Evolutionary conservation across 2,113 vertebrate genomes (phyloP), one percentile per base, ranked within the genome.

Genomic region (Syngnathus scovelli): DNA sequence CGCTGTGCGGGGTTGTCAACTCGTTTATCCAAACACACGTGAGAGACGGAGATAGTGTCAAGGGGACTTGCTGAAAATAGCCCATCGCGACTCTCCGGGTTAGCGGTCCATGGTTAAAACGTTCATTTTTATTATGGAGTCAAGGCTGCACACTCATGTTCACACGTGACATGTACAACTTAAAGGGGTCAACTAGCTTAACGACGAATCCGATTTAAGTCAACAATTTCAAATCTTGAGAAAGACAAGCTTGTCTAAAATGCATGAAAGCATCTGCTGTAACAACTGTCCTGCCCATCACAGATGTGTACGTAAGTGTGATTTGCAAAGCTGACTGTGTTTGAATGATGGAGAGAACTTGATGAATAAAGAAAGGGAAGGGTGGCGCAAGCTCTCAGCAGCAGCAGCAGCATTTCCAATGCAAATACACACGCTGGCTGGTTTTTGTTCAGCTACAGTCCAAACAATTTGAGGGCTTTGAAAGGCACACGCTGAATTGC

Each of bases 1-100:
- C 46, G 52, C 71, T 62, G 59, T 68, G 75, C 56, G 36, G 77
- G 61, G 58, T 67, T 51, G 68, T 48, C 69, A 81, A 74, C 46
- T 54, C 78, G 81, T 85, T 88, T 75, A 86, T 85, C 75, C 75
- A 48, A 36, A 71, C 75, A 66, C 75, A 79, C 51, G 79, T 68
- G 81, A 51, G 79, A 72, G 64, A 77, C 78, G 74, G 84, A 83
- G 86, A 74, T 78, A 71, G 80, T 84, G 79, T 85, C 79, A 79
- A 69, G 84, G 77, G 81, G 81, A 81, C 59, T 81, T 69, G 69
- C 76, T 84, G 72, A 80, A 89, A 88, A 90, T 89, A 89, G 84
- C 62, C 76, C 59, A 36, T 61, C 58, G 79, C 69, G 61, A 70
- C 67, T 61, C 71, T 64, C 64, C 70, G 2, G 67, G 68, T 64